Evolutionary conservation across 2,797 vertebrate genomes (phyloP).

Genomic region (Melanotaenia maccullochi): DNA sequence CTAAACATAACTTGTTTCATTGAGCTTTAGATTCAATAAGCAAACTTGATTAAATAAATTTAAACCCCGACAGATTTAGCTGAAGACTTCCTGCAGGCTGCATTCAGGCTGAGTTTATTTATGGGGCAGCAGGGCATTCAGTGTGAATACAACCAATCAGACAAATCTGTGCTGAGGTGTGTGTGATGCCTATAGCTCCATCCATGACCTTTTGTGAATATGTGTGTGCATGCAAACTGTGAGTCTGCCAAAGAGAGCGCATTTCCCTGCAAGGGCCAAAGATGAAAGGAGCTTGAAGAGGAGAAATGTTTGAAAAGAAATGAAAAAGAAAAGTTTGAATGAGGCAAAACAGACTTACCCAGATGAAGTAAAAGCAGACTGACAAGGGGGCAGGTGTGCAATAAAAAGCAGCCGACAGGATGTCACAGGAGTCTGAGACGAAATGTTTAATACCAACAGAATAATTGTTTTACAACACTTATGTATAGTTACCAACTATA

Average conservation of each 20-base stretch:
- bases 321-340: conserved; percentile 13
- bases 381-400: background rate
- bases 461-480: background rate
- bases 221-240: conserved; percentile 8
- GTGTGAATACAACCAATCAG: conserved; percentile 53
- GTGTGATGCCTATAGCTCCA: conserved; percentile 28
- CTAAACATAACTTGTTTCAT: no score
- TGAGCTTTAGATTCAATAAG: background rate
- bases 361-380: no score
- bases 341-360: background rate
- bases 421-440: background rate
- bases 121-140: conserved; percentile 28
- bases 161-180: conserved; percentile 38
- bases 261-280: conserved; percentile 27
- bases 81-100: background rate
- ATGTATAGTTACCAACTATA: background rate
- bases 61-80: background rate
- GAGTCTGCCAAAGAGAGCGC: background rate
- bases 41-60: conserved; percentile 3
- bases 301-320: conserved; percentile 15
- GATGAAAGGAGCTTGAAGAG: conserved; percentile 48
- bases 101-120: conserved; percentile 31
- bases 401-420: background rate
- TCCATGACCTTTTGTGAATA: conserved; percentile 40
- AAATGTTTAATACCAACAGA: background rate